Percentiles rank a stretch among this genome's conserved stretches.
These are phyloP conservation scores for Butorides virescens DNA, from an alignment of 2,113 vertebrate species.

Conservation along the genomic window DNA sequence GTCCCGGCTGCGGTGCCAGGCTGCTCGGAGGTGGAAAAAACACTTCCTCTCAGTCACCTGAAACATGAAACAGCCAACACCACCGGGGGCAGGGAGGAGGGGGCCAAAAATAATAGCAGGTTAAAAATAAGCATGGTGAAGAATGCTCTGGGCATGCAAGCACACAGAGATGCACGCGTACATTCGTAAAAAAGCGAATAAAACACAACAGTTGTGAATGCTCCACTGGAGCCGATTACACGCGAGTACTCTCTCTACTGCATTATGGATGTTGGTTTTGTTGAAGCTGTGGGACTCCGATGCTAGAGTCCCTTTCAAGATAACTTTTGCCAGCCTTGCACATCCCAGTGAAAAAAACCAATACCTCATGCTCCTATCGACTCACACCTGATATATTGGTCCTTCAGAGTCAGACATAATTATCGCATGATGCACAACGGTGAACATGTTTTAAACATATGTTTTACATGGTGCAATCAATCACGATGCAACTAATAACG, in stretches of 20 bases:
- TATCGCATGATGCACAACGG: not conserved
- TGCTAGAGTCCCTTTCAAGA: not conserved
- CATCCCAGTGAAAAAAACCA: not conserved
- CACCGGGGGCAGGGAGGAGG: not conserved
- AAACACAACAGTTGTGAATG: not conserved
- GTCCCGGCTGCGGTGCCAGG: conserved; percentile 6
- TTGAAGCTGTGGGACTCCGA: not conserved
- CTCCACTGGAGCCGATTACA: not conserved
- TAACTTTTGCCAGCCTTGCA: not conserved
- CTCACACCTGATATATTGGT: not conserved
- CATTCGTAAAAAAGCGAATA: not conserved
- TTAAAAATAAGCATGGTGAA: not conserved
- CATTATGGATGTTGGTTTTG: not conserved
- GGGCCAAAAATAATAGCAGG: not conserved
- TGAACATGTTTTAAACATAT: conserved; percentile 51
- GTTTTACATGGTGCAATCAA: conserved; percentile 51
- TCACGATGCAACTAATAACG: not conserved
- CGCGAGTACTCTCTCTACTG: not conserved
- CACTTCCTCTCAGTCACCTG: conserved; percentile 20
- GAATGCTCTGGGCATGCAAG: not conserved
- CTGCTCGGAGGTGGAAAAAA: conserved; percentile 24
- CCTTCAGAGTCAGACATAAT: conserved; percentile 2
- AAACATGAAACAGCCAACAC: not conserved
- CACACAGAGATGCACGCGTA: not conserved
- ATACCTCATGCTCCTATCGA: not conserved